Base-by-base conservation (phyloP, 2,888 invertebrate genomes). In the Megamerina dolium region DNA sequence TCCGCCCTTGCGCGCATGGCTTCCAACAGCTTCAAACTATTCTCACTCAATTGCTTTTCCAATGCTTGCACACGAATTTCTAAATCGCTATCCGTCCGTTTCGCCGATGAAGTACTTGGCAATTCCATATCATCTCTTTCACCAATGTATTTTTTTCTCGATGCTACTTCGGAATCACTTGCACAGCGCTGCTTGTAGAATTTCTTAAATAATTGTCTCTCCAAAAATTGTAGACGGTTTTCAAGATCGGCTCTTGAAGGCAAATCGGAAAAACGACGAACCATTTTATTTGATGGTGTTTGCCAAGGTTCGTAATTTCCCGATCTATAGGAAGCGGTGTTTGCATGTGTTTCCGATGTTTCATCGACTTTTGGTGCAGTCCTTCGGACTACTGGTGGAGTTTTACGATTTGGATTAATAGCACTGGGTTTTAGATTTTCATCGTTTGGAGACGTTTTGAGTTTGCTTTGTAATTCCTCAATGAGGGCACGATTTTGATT, bases 161-260 rank as follows among this genome's bases (percentile, higher is more conserved):
- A 65, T 65, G 66, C 58, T 54, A 65, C 65, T 57, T 65, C 65
- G 65, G 65, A 65, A 66, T 65, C 65, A 65, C 65, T 65, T 65
- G 65, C 63, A 61, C 64, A 60, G 61, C 65, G 66, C 66, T 64
- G 65, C 65, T 64, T 66, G 58, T 59, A 56, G 51, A 62, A 56
- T 60, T 59, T 65, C 54, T 59, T 60, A 50, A 56, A 61, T 46
- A 66, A 54, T 59, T 66, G 59, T 54, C 58, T 61, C 54, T 65
- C 65, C 50, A 65, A 56, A 54, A 63, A 65, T 50, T 62, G 57
- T 53, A 65, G 52, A 47, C 66, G 66, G 56, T 65, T 65, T 55
- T 66, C 65, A 59, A 65, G 63, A 61, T 65, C 65, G 41, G 66
- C 57, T 56, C 66, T 59, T 51, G 65, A 65, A 50, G 65, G 66